Evolutionary conservation across 2,888 invertebrate genomes (phyloP).

Genomic region (Nymphalis polychloros): DNA sequence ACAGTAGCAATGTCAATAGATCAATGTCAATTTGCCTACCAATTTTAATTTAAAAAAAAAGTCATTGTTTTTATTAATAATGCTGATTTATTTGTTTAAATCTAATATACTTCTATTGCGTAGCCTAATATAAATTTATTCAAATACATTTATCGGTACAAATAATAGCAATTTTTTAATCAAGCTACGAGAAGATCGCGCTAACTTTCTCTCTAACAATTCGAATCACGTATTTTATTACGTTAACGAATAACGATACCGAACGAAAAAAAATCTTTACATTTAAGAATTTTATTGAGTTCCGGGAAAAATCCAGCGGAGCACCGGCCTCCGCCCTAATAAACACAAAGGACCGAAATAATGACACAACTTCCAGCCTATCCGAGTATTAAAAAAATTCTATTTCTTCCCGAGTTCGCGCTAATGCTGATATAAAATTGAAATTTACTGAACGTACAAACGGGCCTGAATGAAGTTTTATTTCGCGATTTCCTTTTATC

Average conservation of each 20-base stretch:
- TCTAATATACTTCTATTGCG: too few species aligned
- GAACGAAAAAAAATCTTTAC: neutral
- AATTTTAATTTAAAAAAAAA: too few species aligned
- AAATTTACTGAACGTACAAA: conserved; percentile 30
- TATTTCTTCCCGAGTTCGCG: conserved; percentile 28
- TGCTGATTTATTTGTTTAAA: too few species aligned
- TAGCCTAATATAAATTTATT: neutral
- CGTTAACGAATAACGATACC: neutral
- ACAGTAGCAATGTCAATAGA: too few species aligned
- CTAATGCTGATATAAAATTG: conserved; percentile 32
- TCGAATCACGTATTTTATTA: conserved; percentile 7
- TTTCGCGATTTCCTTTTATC: neutral
- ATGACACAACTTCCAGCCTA: conserved; percentile 23
- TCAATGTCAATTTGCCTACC: too few species aligned
- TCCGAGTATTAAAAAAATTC: conserved; percentile 29
- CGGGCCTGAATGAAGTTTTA: neutral
- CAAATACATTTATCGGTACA: neutral
- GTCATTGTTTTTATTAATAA: too few species aligned
- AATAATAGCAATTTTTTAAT: neutral
- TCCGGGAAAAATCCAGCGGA: conserved; percentile 5
- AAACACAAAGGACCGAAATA: conserved; percentile 31
- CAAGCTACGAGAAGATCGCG: neutral
- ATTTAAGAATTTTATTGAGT: conserved; percentile 17
- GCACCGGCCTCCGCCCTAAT: conserved; percentile 27
- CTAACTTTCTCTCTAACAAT: neutral